These are phyloP conservation scores for Datnioides undecimradiatus DNA, from an alignment of 2,113 vertebrate species.

Conservation along the genomic window DNA sequence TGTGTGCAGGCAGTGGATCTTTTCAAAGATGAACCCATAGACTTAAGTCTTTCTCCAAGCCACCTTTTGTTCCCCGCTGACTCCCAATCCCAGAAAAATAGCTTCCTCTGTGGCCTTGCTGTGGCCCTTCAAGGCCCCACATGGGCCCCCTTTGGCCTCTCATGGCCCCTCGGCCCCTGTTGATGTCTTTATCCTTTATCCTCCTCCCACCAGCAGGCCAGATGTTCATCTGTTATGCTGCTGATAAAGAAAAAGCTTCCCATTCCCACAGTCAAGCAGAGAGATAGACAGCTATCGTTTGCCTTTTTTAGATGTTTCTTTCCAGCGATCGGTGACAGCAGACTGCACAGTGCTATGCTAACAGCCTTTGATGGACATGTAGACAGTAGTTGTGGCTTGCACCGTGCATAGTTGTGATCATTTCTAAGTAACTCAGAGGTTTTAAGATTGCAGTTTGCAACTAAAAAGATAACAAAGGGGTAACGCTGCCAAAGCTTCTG, in stretches of 20 bases:
- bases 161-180: slow-evolving; percentile 46
- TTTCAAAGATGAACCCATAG: slow-evolving; percentile 21
- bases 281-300: slow-evolving; percentile 2
- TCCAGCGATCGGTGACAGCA: not conserved
- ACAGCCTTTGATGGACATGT: slow-evolving; percentile 17
- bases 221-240: slow-evolving; percentile 71
- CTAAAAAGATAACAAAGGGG: slow-evolving; percentile 29
- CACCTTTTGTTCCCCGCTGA: slow-evolving; percentile 51
- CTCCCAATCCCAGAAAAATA: slow-evolving; percentile 33
- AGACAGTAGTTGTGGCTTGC: slow-evolving; percentile 32
- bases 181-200: slow-evolving; percentile 77
- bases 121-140: slow-evolving; percentile 55
- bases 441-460: slow-evolving; percentile 36
- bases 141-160: slow-evolving; percentile 64
- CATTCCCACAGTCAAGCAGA: slow-evolving; percentile 57
- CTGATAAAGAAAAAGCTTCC: slow-evolving; percentile 60
- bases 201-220: slow-evolving; percentile 65
- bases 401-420: slow-evolving; percentile 35
- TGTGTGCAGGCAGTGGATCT: not conserved
- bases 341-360: not conserved
- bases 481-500: slow-evolving; percentile 33
- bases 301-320: slow-evolving; percentile 8
- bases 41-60: slow-evolving; percentile 15
- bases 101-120: slow-evolving; percentile 43
- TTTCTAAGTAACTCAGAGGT: slow-evolving; percentile 31